phyloP scores from a whole-genome alignment of 2,113 vertebrate genomes.

The Muscicapa adusta region DNA sequence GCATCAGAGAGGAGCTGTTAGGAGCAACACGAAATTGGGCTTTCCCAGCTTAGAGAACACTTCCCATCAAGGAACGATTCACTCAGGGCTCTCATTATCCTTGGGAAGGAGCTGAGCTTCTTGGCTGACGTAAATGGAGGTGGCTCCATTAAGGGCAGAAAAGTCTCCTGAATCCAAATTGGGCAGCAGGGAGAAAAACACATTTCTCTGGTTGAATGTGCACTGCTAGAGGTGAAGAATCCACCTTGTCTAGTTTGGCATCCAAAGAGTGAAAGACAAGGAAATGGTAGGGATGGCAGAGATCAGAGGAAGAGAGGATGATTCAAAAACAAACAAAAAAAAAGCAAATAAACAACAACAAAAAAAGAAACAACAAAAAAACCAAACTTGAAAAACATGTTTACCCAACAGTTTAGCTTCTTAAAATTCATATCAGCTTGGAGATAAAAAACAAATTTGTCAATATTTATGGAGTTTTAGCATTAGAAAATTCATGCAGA shows the following conservation, averaged over 20 bases:
- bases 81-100: background rate
- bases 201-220: background rate
- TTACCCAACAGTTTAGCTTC: background rate
- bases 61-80: background rate
- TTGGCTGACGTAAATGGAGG: background rate
- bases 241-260: background rate
- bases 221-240: background rate
- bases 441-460: background rate
- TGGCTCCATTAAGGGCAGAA: background rate
- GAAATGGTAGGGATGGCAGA: background rate
- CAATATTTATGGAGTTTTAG: background rate
- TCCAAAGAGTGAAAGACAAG: background rate
- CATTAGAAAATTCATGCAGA: background rate
- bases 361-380: background rate
- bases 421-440: background rate
- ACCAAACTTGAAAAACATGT: fast-evolving
- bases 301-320: background rate
- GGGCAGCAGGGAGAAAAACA: background rate
- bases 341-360: background rate
- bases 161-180: background rate
- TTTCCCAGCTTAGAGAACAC: background rate
- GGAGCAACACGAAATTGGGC: background rate
- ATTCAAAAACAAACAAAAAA: background rate
- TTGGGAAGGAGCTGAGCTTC: background rate
- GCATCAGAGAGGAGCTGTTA: background rate